These are phyloP conservation scores for Echiichthys vipera DNA, from an alignment of 2,797 vertebrate genomes.

Conservation along the genomic window DNA sequence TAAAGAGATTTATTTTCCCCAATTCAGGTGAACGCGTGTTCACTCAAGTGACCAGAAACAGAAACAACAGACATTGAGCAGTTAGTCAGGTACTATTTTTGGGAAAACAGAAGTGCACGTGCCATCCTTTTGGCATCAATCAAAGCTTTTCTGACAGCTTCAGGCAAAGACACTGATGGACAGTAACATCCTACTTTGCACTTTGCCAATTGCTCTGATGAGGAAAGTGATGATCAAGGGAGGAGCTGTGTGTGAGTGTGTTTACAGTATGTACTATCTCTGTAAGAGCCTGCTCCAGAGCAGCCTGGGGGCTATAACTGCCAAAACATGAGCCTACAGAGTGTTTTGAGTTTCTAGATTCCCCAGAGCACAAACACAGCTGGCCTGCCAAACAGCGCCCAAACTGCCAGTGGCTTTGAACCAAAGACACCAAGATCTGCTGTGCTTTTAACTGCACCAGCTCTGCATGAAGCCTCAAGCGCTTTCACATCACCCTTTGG, in stretches of 20 bases:
- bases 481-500: constrained; percentile 1
- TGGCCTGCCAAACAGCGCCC: constrained; percentile 38
- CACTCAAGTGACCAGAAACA: no score
- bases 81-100: neutral
- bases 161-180: constrained; percentile 12
- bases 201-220: constrained; percentile 6
- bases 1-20: neutral
- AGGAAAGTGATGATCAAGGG: constrained; percentile 11
- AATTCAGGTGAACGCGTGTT: neutral
- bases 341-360: constrained; percentile 38
- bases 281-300: neutral
- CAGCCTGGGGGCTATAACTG: constrained; percentile 48
- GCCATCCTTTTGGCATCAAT: neutral
- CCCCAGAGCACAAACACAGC: constrained; percentile 36
- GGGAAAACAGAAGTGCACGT: neutral
- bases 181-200: constrained; percentile 4
- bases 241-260: constrained; percentile 8
- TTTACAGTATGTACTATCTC: constrained; percentile 9
- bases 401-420: constrained; percentile 36
- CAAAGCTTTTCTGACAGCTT: constrained; percentile 22
- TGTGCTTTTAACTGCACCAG: constrained; percentile 21
- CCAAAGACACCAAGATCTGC: constrained; percentile 6
- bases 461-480: neutral
- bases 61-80: neutral
- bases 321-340: constrained; percentile 48